These are phyloP conservation scores for Mico argentatus DNA, from an alignment of 2,797 vertebrate genomes.

Conservation along the genomic window DNA sequence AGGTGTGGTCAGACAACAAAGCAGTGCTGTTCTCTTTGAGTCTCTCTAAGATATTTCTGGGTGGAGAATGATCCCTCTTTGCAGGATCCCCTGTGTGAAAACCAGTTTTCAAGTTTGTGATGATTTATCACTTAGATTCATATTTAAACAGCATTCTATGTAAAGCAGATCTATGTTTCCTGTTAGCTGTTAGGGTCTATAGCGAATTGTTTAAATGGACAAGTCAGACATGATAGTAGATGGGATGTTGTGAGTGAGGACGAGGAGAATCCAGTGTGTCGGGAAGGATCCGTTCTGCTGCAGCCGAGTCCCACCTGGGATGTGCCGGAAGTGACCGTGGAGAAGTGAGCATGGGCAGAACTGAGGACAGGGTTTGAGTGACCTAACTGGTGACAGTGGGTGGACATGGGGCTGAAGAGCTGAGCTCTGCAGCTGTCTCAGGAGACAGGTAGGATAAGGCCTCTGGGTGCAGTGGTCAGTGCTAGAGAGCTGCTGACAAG, in stretches of 20 bases:
- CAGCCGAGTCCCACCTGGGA: neutral
- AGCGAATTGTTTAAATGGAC: neutral
- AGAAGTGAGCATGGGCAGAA: neutral
- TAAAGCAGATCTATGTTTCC: neutral
- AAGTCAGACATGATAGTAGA: neutral
- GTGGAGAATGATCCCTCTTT: neutral
- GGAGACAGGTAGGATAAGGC: neutral
- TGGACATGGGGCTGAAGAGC: neutral
- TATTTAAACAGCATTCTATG: neutral
- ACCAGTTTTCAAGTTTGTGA: neutral
- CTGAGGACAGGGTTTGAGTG: neutral
- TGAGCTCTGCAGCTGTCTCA: neutral
- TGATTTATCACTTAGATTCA: neutral
- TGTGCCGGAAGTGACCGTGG: neutral
- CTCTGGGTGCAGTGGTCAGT: neutral
- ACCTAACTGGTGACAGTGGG: neutral
- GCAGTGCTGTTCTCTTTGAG: neutral
- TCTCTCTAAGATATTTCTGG: neutral
- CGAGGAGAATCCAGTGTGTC: accelerated
- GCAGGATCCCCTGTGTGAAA: neutral
- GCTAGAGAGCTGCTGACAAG: neutral
- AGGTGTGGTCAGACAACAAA: neutral
- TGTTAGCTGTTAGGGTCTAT: neutral
- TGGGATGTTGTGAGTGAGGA: neutral
- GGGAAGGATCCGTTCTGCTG: neutral